phyloP scores from a whole-genome alignment of 2,113 vertebrate species.

The Cebus imitator region DNA sequence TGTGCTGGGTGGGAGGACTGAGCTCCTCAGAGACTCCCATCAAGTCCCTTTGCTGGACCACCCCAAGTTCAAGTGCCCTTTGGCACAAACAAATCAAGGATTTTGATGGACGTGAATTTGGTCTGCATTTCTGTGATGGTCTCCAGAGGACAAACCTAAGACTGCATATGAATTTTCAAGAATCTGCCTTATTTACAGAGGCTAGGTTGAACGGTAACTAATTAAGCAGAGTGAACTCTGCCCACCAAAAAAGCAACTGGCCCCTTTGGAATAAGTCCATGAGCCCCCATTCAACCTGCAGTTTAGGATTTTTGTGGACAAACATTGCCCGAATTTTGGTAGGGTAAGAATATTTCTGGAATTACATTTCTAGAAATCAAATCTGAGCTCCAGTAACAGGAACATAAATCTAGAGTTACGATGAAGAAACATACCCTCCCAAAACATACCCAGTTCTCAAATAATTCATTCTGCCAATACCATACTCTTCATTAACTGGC shows the following conservation, averaged over 20 bases:
- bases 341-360: neutral
- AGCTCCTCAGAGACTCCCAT: neutral
- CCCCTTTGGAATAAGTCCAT: neutral
- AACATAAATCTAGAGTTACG: neutral
- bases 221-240: neutral
- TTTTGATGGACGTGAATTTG: neutral
- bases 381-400: neutral
- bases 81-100: neutral
- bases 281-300: neutral
- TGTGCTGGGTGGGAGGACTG: fast-evolving
- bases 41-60: neutral
- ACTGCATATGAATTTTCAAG: neutral
- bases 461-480: neutral
- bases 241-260: neutral
- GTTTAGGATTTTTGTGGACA: neutral
- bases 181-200: neutral
- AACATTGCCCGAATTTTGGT: neutral
- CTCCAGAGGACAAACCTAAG: neutral
- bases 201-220: neutral
- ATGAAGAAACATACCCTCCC: neutral
- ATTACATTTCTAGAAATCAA: neutral
- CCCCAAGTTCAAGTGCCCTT: neutral
- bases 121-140: neutral
- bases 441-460: neutral
- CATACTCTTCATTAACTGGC: fast-evolving